Percentiles rank a stretch among this genome's conserved stretches.
Conservation (phyloP, 2,888 invertebrate genomes). For the Sceliomorpha sp. region DNA sequence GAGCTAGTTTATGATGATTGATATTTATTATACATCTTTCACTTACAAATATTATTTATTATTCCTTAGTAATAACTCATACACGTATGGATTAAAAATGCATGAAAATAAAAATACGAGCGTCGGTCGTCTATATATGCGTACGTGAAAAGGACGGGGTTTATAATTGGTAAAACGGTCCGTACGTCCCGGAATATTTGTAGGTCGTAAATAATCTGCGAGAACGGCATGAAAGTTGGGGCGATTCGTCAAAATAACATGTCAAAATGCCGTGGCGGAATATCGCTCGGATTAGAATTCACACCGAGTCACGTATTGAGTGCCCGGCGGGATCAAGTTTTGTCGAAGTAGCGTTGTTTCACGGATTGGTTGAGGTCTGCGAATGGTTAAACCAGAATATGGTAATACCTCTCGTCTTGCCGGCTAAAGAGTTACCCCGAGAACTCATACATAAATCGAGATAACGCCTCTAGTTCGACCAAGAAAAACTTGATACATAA, state of each 20-base stretch:
- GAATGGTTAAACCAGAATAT: conserved; percentile 41
- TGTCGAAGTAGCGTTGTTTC: conserved; percentile 41
- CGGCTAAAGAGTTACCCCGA: conserved; percentile 25
- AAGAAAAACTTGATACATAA: conserved; percentile 29
- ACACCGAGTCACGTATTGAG: conserved; percentile 46
- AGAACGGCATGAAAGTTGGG: conserved; percentile 49
- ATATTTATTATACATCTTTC: too few species aligned
- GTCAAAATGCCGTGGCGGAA: conserved; percentile 52
- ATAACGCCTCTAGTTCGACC: conserved; percentile 12
- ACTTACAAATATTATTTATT: too few species aligned
- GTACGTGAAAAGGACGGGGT: conserved; percentile 14
- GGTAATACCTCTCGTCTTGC: conserved; percentile 37
- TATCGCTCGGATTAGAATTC: conserved; percentile 54
- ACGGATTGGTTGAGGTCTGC: conserved; percentile 35
- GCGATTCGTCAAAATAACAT: conserved; percentile 57
- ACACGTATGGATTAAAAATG: too few species aligned
- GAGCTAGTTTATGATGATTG: too few species aligned
- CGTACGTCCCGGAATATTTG: conserved; percentile 61
- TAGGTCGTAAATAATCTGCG: conserved; percentile 63
- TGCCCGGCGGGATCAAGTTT: conserved; percentile 35
- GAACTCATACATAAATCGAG: conserved; percentile 45
- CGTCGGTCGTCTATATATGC: conserved; percentile 4
- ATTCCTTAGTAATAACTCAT: too few species aligned
- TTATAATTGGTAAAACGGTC: conserved; percentile 36
- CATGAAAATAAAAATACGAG: too few species aligned